A percentile compares a stretch with the other conserved stretches of the same genome.
Evolutionary conservation across 2,888 invertebrate genomes (phyloP).

Genomic region (Mesorhabditis spiculigera): DNA sequence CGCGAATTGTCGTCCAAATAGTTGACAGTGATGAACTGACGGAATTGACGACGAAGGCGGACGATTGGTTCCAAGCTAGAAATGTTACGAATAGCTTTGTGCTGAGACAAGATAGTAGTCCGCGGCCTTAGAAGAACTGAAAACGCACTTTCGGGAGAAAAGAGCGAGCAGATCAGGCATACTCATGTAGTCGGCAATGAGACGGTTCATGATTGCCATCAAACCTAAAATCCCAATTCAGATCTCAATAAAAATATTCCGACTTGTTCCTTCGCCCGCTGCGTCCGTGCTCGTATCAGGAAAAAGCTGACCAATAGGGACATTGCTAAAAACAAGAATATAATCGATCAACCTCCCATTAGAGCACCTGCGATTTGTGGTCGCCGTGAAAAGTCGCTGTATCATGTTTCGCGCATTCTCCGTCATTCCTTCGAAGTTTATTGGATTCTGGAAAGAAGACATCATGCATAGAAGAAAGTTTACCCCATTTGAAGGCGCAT

Average conservation of each 20-base stretch:
- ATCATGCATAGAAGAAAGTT: too few species aligned
- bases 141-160: neutral
- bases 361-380: neutral
- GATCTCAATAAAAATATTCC: neutral
- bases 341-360: neutral
- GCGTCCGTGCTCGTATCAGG: neutral
- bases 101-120: neutral
- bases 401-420: neutral
- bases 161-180: neutral
- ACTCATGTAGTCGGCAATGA: neutral
- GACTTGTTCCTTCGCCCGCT: neutral
- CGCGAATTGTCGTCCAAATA: neutral
- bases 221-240: neutral
- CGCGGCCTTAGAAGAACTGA: conserved; percentile 1
- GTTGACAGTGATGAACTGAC: neutral
- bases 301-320: neutral
- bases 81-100: neutral
- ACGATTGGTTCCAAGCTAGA: neutral
- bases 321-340: neutral
- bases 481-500: too few species aligned
- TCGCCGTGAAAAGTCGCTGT: neutral
- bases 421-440: neutral
- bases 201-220: neutral
- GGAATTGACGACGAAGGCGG: neutral
- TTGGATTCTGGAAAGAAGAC: neutral